Percentiles rank a stretch among this genome's conserved stretches.
Conservation (phyloP, 2,888 invertebrate species). For the Minunthozetes semirufus region DNA sequence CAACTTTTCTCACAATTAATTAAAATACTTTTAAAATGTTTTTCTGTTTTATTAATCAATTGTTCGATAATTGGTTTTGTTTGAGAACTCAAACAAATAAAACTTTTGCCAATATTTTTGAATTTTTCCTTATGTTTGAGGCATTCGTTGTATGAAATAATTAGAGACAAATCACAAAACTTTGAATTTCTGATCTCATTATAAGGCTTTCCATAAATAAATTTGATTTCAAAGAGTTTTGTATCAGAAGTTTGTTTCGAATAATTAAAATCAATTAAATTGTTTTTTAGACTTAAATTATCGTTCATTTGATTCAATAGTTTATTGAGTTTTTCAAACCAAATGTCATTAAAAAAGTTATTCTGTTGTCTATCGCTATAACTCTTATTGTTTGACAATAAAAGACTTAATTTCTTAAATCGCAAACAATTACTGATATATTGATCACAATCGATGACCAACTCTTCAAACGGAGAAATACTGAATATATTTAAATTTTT, state of each 20-base stretch:
- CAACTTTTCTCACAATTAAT: neutral
- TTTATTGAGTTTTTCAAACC: neutral
- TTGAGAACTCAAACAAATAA: neutral
- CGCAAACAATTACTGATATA: neutral
- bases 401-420: neutral
- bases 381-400: neutral
- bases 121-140: neutral
- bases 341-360: neutral
- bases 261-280: conserved; percentile 12
- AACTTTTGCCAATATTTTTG: neutral
- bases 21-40: neutral
- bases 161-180: conserved; percentile 16
- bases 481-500: conserved; percentile 29
- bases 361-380: neutral
- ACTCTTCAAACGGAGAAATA: neutral
- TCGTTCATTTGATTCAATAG: neutral
- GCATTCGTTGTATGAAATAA: conserved; percentile 1
- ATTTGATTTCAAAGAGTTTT: neutral
- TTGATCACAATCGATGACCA: neutral
- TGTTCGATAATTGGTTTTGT: neutral
- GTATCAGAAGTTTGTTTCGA: conserved; percentile 7
- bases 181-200: neutral
- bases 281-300: neutral
- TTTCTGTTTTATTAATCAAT: neutral
- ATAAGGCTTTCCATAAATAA: neutral